A percentile compares a stretch with the other conserved stretches of the same genome.
Evolutionary conservation across 2,113 vertebrate species (phyloP).

Genomic region (Apodemus sylvaticus): DNA sequence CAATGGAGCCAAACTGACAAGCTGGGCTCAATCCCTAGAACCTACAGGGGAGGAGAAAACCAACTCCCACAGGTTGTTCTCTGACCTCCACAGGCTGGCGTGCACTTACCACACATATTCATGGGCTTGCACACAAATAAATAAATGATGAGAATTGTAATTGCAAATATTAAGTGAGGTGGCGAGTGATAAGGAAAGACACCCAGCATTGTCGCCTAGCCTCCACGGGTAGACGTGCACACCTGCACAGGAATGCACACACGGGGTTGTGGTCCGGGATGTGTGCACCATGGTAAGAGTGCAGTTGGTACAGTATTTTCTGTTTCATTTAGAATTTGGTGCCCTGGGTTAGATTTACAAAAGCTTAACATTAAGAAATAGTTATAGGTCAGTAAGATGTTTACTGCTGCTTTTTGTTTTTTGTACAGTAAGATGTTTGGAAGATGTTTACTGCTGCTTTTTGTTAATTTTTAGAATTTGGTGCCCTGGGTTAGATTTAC

Average conservation of each 20-base stretch:
- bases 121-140: background rate
- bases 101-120: background rate
- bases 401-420: background rate
- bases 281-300: background rate
- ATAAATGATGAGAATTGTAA: background rate
- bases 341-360: background rate
- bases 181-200: too few relatives aligned
- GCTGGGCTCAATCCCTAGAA: background rate
- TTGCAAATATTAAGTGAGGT: background rate
- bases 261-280: background rate
- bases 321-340: background rate
- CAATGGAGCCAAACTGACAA: background rate
- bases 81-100: background rate
- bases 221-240: background rate
- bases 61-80: background rate
- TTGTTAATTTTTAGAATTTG: slow-evolving; percentile 5
- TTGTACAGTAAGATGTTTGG: too few relatives aligned
- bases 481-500: background rate
- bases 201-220: background rate
- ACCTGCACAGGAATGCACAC: background rate
- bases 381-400: background rate
- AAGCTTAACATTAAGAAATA: background rate
- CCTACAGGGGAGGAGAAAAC: background rate
- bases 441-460: background rate
- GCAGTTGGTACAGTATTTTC: background rate